Evolutionary conservation across 2,797 vertebrate genomes (phyloP), one percentile per base, ranked within the genome.

Genomic region (Phataginus tetradactyla): DNA sequence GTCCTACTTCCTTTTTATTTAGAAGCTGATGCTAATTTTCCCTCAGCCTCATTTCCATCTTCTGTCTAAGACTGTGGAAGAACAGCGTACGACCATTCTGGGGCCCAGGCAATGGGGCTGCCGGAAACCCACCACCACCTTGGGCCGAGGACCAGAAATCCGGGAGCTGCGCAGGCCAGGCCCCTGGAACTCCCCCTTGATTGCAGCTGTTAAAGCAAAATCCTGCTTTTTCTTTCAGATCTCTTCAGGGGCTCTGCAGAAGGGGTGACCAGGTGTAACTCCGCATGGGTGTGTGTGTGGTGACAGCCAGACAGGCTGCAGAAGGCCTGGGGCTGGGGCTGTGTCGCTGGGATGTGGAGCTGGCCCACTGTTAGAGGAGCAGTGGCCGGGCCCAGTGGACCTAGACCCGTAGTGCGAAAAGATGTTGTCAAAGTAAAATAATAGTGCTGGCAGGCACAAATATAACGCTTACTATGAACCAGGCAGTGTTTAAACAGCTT

Each of bases 101-200:
- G 8, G 37, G 63, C 6, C 5, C 32, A 9, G 21, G 34, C 4
- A 1, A 15, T 7, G 34, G 57, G 1, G 0, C 6, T 20, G 11
- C 27, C 9, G 4, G 34, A 45, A 45, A 45, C 45, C 11, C 45
- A 45, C 45, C 39, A 32, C n/a, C 6, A 32, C 17, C 1, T 14
- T n/a, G 20, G 45, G 4, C 11, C 1, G 8, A 42, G 29, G 15
- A 29, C 12, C 11, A n/a, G 49, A 64, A 53, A 71, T 11, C n/a
- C 0, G 1, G 51, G 32, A 77, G 51, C 23, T 6, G 25, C 39
- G 12, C 32, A 29, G 17, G 17, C 18, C 55, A n/a, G 15, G 4
- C 32, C 51, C 45, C 7, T 37, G 34, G 53, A 74, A 18, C 10
- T 1, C 59, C 23, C 51, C 6, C 21, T 37, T 39, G 21, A 27